Conservation (phyloP, 2,797 vertebrate species). For the Chaetophractus vellerosus region DNA sequence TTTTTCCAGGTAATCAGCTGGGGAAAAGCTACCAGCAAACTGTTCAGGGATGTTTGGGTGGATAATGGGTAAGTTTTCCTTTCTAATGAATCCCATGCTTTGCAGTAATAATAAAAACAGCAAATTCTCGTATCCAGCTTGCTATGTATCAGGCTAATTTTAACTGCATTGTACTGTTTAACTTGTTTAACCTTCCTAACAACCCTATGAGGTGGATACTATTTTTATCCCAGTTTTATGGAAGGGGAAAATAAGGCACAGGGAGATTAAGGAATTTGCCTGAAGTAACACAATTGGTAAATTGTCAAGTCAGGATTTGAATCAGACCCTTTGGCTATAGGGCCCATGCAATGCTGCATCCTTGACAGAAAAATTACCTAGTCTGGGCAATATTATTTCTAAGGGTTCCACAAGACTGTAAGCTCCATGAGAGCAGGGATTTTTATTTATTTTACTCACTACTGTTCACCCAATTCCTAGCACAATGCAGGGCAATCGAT, state of each 20-base stretch:
- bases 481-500: not conserved
- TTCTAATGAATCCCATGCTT: not conserved
- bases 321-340: not conserved
- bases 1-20: slow-evolving; percentile 50
- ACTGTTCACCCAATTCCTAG: not conserved
- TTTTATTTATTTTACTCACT: not conserved
- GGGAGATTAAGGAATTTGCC: not conserved
- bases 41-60: not conserved
- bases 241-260: slow-evolving; percentile 33
- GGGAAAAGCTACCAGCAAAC: not conserved
- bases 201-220: not conserved
- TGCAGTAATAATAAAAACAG: not conserved
- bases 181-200: not conserved
- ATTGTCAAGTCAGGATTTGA: slow-evolving; percentile 26
- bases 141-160: not conserved
- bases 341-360: not conserved
- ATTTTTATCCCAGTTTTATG: not conserved
- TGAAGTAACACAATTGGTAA: not conserved
- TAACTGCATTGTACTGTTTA: not conserved
- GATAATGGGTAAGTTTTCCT: not conserved
- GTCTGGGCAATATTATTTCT: not conserved
- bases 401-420: not conserved
- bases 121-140: not conserved
- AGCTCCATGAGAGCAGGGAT: not conserved
- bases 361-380: not conserved